phyloP scores from a whole-genome alignment of 1,140 invertebrate species.

The Drosophila tropicalis region DNA sequence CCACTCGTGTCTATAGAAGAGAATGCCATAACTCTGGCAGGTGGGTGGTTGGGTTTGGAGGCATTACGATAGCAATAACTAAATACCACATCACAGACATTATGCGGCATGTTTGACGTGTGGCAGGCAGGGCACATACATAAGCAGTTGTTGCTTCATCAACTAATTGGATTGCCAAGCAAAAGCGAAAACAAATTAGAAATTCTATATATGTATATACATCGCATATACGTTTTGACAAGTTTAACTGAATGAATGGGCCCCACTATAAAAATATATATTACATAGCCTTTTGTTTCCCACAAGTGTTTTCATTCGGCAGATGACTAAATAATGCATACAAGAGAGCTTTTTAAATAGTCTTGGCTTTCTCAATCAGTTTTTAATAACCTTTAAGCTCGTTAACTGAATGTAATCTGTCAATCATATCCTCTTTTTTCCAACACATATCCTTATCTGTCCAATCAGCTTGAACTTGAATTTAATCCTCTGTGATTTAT shows the following conservation, averaged over 20 bases:
- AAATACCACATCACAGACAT: constrained; percentile 37
- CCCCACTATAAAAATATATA: not conserved
- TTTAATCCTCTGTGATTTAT: no score
- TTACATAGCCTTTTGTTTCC: not conserved
- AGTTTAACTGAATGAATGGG: constrained; percentile 2
- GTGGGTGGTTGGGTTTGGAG: not conserved
- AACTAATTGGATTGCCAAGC: constrained; percentile 57
- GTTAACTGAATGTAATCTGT: not conserved
- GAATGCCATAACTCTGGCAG: constrained; percentile 31
- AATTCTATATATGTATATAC: not conserved
- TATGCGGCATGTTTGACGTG: constrained; percentile 38
- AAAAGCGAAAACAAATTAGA: constrained; percentile 19
- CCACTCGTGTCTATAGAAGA: not conserved
- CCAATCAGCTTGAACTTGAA: no score
- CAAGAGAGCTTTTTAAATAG: not conserved
- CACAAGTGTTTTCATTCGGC: no score
- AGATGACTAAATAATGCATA: not conserved
- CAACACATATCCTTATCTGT: no score
- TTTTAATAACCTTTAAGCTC: not conserved
- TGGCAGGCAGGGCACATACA: not conserved
- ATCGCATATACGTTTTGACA: not conserved
- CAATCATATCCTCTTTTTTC: no score
- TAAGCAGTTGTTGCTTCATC: constrained; percentile 46
- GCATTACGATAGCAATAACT: constrained; percentile 29
- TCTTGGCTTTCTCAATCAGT: not conserved